Evolutionary conservation across 1,140 invertebrate genomes (phyloP), one percentile per base, ranked within the genome.

Genomic region (Agrypnia vestita): DNA sequence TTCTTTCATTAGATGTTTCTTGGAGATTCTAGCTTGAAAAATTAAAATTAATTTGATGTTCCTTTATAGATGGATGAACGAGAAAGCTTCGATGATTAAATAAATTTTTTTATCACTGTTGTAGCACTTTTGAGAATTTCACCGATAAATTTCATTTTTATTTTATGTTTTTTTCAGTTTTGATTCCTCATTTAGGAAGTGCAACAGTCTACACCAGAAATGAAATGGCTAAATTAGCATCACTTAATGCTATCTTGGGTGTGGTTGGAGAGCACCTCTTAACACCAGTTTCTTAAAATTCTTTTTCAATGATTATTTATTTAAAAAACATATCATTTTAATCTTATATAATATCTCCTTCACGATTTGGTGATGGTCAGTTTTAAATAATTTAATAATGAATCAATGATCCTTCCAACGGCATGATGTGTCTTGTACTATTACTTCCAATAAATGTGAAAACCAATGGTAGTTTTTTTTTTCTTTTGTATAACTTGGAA

Each of bases 161-260:
- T 35, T 35, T 6, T 3, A 1, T 35, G 25, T 35, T 71, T 78
- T 84, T 91, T 92, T 82, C 86, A 95, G 94, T 95, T 76, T 86
- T 98, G 7, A 81, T 95, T 3, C 97, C 97, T 0, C 97, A 98
- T 86, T 88, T 98, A 84, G 97, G 96, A 19, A 97, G 95, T 85
- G 95, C 96, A 19, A 96, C 96, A 0, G 84, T 91, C 11, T 91
- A 93, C 76, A 96, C 96, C 0, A 91, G 96, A 76, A 91, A 90
- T 61, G 91, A 91, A 25, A 98, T 98, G 97, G 93, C 94, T 4
- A 86, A 90, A 15, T 85, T 95, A 56, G 93, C 96, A 8, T 95
- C 94, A 0, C 89, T 94, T 80, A 98, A 98, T 86, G 93, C 98
- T 71, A 83, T 97, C 0, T 92, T 93, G 84, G 95, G 90, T 12